Evolutionary conservation across 2,113 vertebrate genomes (phyloP).

Genomic region (Danionella cerebrum): DNA sequence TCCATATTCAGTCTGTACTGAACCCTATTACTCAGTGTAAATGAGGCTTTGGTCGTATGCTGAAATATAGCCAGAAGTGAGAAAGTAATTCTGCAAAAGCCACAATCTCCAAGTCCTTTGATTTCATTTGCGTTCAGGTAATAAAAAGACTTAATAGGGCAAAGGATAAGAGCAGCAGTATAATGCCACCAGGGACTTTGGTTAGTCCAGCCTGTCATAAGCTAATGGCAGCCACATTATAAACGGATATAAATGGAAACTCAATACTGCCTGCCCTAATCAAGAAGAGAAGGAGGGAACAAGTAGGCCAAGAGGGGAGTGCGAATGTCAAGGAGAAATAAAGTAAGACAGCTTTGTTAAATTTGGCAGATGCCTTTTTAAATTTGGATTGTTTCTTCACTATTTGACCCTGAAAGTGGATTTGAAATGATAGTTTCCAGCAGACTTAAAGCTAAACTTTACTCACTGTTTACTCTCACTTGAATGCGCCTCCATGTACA

Average conservation of each 20-base stretch:
- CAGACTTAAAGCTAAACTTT: too few relatives aligned
- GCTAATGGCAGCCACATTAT: constrained; percentile 25
- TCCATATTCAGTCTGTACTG: too few relatives aligned
- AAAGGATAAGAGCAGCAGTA: constrained; percentile 19
- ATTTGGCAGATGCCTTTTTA: constrained; percentile 56
- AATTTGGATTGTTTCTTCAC: background rate
- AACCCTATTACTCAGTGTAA: too few relatives aligned
- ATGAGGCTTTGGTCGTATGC: too few relatives aligned
- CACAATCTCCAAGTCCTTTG: background rate
- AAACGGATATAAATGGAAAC: constrained; percentile 27
- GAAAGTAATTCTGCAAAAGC: background rate
- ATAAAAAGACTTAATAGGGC: constrained; percentile 8
- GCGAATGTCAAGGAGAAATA: constrained; percentile 4
- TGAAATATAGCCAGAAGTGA: background rate
- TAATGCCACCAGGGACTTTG: constrained; percentile 16
- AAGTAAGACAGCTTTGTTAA: constrained; percentile 8
- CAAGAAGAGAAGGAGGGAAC: constrained; percentile 3
- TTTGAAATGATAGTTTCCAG: background rate
- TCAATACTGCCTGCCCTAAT: constrained; percentile 22
- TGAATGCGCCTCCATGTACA: too few relatives aligned
- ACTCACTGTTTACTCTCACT: too few relatives aligned
- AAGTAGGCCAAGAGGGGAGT: constrained; percentile 19
- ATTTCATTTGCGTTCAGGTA: constrained; percentile 22
- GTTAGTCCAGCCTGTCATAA: constrained; percentile 19
- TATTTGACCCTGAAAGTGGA: background rate